Evolutionary conservation across 2,888 invertebrate species (phyloP).

Genomic region (Trichopoda pennipes): DNA sequence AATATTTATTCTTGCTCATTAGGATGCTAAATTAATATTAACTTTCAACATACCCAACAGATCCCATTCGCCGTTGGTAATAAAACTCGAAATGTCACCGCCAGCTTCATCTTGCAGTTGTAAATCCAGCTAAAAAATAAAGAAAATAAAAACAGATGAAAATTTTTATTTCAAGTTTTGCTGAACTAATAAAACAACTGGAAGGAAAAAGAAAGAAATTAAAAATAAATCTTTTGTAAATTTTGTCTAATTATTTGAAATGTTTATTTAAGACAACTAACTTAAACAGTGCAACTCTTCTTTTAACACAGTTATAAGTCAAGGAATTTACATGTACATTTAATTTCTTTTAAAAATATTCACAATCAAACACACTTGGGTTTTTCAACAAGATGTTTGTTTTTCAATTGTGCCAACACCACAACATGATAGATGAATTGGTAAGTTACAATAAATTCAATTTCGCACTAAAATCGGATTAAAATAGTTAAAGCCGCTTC

Average conservation of each 20-base stretch:
- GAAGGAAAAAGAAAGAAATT: not conserved
- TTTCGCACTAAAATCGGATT: too few species aligned
- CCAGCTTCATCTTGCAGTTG: conserved; percentile 95
- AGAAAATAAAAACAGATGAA: conserved; percentile 47
- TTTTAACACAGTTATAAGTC: not conserved
- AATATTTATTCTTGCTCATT: conserved; percentile 24
- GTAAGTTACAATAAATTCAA: too few species aligned
- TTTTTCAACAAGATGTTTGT: too few species aligned
- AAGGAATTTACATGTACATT: conserved; percentile 9
- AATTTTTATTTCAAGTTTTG: conserved; percentile 38
- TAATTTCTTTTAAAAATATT: too few species aligned
- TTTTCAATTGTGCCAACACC: too few species aligned
- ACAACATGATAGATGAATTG: too few species aligned
- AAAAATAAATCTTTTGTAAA: conserved; percentile 37
- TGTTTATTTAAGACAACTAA: conserved; percentile 2
- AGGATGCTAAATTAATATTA: conserved; percentile 35
- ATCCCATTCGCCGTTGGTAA: conserved; percentile 99
- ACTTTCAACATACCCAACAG: conserved; percentile 89
- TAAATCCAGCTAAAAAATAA: conserved; percentile 90
- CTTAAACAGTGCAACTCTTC: not conserved
- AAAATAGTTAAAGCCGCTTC: too few species aligned
- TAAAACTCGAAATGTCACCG: conserved; percentile 98
- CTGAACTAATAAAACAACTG: conserved; percentile 5
- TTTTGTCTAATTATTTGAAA: conserved; percentile 53
- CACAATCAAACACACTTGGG: too few species aligned